Percentiles rank a stretch among this genome's conserved stretches.
phyloP scores from a whole-genome alignment of 1,140 invertebrate genomes.

The Drosophila rufa region DNA sequence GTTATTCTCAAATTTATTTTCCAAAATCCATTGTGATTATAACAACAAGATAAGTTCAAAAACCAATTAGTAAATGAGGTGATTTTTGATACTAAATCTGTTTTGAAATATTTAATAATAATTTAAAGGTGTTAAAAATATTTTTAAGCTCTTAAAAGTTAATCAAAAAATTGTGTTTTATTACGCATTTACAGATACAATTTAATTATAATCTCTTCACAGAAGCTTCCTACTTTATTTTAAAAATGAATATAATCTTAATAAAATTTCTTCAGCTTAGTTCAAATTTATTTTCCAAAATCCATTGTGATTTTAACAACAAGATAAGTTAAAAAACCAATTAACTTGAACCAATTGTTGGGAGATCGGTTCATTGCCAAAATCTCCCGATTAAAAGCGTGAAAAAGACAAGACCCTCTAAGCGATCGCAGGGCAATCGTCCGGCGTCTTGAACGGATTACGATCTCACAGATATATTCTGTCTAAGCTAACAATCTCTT shows the following conservation, averaged over 20 bases:
- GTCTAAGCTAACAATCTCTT: conserved; percentile 52
- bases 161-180: too few species aligned
- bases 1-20: not conserved
- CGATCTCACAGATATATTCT: conserved; percentile 32
- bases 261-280: too few species aligned
- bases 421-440: conserved; percentile 37
- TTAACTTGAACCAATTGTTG: conserved; percentile 15
- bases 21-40: not conserved
- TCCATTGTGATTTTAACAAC: conserved; percentile 1
- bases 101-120: not conserved
- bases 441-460: conserved; percentile 17
- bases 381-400: conserved; percentile 2
- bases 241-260: too few species aligned
- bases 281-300: not conserved
- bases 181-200: too few species aligned
- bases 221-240: too few species aligned
- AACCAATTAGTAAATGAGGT: not conserved
- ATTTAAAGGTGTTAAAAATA: not conserved
- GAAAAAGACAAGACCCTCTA: conserved; percentile 10
- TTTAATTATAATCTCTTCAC: too few species aligned
- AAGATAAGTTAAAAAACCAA: conserved; percentile 3
- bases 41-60: conserved; percentile 1
- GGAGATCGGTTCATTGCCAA: conserved; percentile 16
- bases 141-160: too few species aligned
- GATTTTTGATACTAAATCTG: not conserved